Percentiles rank a stretch among this genome's conserved stretches.
Evolutionary conservation across 2,113 vertebrate genomes (phyloP).

Genomic region (Platichthys stellatus): DNA sequence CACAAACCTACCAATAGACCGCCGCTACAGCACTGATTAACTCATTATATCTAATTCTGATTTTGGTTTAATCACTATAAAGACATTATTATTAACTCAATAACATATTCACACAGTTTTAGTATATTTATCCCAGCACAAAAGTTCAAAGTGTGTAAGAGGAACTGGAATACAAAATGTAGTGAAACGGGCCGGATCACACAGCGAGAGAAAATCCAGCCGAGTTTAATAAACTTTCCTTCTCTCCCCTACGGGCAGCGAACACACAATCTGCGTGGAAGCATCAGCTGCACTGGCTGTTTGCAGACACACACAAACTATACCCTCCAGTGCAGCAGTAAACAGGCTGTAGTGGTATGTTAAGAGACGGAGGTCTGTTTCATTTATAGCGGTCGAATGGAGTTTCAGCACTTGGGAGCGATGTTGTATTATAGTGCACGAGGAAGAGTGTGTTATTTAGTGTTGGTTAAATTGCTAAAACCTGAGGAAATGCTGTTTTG

Average conservation of each 20-base stretch:
- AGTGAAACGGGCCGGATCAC: neutral
- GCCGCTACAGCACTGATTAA: neutral
- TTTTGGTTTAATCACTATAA: neutral
- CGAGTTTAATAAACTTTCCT: conserved; percentile 33
- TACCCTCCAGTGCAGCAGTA: conserved; percentile 32
- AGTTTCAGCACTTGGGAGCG: conserved; percentile 26
- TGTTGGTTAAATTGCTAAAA: conserved; percentile 24
- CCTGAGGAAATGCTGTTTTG: neutral
- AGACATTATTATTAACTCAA: neutral
- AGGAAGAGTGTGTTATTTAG: conserved; percentile 13
- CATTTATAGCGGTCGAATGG: conserved; percentile 38
- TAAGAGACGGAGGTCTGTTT: conserved; percentile 26
- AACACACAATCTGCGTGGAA: conserved; percentile 6
- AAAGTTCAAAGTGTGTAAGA: too few relatives aligned
- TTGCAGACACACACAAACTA: conserved; percentile 16
- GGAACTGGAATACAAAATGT: too few relatives aligned
- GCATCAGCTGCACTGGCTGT: conserved; percentile 24
- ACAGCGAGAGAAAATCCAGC: conserved; percentile 1
- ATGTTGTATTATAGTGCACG: conserved; percentile 16
- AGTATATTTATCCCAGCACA: neutral
- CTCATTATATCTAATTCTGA: neutral
- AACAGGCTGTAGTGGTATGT: conserved; percentile 25
- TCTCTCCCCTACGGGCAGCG: conserved; percentile 22
- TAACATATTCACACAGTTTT: neutral
- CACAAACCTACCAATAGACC: neutral